Evolutionary conservation across 2,113 vertebrate genomes (phyloP), one percentile per base, ranked within the genome.

Genomic region (Tetrao urogallus): DNA sequence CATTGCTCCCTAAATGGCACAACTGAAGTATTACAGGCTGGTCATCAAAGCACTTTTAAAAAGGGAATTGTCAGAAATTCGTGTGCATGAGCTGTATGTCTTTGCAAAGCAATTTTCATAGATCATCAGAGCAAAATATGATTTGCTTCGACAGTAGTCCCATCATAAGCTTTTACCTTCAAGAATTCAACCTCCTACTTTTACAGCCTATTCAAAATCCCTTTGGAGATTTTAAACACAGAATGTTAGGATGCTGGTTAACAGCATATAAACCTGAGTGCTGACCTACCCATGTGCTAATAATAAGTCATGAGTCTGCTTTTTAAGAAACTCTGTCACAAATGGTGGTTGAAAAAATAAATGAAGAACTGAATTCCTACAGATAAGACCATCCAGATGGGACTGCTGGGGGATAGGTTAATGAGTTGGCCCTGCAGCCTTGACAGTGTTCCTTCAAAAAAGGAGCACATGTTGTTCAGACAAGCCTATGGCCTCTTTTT

Each of bases 211-310:
- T 92, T 94, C 89, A 82, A 47, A 86, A 89, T 94, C 94, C 93
- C 96, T 91, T 64, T 94, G 94, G 94, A 93, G 77, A 58, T 91
- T 94, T 95, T 78, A 93, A 89, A 60, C 48, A 7, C 87, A 90
- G 82, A 70, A 86, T 25, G 87, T 83, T 95, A 96, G 91, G 89
- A 94, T 89, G 96, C 93, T 96, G 85, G 87, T 82, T 96, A 94
- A 64, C 82, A 96, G 96, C 93, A 91, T 95, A 94, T 91, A 95
- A 97, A 97, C 89, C 91, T 60, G 67, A 77, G 89, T 0, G 60
- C 78, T 96, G 95, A 96, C 89, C 94, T 96, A 85, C 89, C 95
- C 94, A 95, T 97, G 88, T 96, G 95, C 94, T 97, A 96, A 94
- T 96, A 96, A 96, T 94, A 96, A 96, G 87, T 86, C 84, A 89